Percentiles rank a stretch among this genome's conserved stretches.
Conservation (phyloP, 2,888 invertebrate genomes). For the Trichopria drosophilae region DNA sequence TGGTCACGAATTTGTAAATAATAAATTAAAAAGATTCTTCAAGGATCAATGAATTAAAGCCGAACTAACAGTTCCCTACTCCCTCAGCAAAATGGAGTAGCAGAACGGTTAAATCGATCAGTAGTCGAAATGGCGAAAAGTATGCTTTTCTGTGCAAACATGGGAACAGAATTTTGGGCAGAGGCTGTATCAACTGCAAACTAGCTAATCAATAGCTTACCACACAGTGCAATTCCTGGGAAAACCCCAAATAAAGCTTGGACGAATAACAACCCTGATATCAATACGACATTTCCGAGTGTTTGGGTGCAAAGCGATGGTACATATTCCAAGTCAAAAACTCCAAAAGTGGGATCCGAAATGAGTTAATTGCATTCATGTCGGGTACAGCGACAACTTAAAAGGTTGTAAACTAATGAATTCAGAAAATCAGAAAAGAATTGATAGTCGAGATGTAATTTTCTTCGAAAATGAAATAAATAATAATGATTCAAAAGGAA, state of each 20-base stretch:
- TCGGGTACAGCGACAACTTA: constrained; percentile 4
- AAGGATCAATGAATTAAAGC: constrained; percentile 24
- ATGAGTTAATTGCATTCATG: constrained; percentile 20
- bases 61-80: constrained; percentile 28
- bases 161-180: constrained; percentile 35
- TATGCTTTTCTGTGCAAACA: constrained; percentile 32
- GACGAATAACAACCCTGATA: constrained; percentile 45
- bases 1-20: constrained; percentile 23
- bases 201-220: constrained; percentile 36
- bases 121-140: constrained; percentile 36
- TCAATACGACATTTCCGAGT: constrained; percentile 47
- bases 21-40: constrained; percentile 11
- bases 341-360: constrained; percentile 29
- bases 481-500: background rate
- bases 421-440: background rate
- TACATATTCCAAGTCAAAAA: constrained; percentile 48
- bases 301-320: constrained; percentile 50
- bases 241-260: constrained; percentile 50
- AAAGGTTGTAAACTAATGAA: constrained; percentile 11
- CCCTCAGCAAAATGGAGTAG: constrained; percentile 35
- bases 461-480: constrained; percentile 8
- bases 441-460: constrained; percentile 11
- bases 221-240: constrained; percentile 21
- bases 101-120: constrained; percentile 34
- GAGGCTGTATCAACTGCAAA: constrained; percentile 39